phyloP scores from a whole-genome alignment of 2,888 invertebrate species.

The Xanthorhoe spadicearia region DNA sequence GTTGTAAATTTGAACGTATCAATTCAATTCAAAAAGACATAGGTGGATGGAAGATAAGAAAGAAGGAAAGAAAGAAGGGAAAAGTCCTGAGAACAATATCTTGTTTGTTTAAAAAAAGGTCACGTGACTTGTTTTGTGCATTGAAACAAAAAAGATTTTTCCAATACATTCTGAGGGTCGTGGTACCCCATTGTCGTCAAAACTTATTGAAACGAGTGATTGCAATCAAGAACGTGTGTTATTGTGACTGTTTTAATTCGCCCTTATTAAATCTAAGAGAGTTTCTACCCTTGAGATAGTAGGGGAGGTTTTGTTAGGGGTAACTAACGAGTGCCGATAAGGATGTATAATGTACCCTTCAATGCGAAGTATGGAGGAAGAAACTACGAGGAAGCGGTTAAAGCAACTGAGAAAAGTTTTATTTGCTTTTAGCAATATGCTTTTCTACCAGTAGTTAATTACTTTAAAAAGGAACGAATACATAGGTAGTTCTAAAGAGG shows the following conservation, averaged over 20 bases:
- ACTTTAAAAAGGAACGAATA: too few species aligned
- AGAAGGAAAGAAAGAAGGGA: too few species aligned
- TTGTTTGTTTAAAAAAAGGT: background rate
- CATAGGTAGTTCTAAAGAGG: too few species aligned
- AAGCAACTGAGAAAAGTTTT: background rate
- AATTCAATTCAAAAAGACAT: too few species aligned
- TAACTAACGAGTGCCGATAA: slow-evolving; percentile 82
- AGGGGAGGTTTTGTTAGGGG: slow-evolving; percentile 82
- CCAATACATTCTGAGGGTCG: slow-evolving; percentile 6
- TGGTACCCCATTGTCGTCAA: slow-evolving; percentile 29
- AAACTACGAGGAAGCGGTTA: slow-evolving; percentile 41
- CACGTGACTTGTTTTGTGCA: slow-evolving; percentile 10
- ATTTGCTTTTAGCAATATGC: background rate
- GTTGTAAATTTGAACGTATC: too few species aligned
- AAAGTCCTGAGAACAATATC: too few species aligned
- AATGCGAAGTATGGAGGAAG: slow-evolving; percentile 50
- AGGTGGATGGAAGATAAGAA: too few species aligned
- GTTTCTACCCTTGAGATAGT: slow-evolving; percentile 77
- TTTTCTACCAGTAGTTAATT: too few species aligned
- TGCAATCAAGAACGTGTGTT: slow-evolving; percentile 43
- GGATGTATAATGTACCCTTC: slow-evolving; percentile 76
- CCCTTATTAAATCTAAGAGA: slow-evolving; percentile 81
- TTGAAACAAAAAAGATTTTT: background rate
- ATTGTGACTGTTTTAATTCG: slow-evolving; percentile 79
- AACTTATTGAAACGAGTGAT: slow-evolving; percentile 38